Evolutionary conservation across 2,797 vertebrate genomes (phyloP).

Genomic region (Lepus oiostolus): DNA sequence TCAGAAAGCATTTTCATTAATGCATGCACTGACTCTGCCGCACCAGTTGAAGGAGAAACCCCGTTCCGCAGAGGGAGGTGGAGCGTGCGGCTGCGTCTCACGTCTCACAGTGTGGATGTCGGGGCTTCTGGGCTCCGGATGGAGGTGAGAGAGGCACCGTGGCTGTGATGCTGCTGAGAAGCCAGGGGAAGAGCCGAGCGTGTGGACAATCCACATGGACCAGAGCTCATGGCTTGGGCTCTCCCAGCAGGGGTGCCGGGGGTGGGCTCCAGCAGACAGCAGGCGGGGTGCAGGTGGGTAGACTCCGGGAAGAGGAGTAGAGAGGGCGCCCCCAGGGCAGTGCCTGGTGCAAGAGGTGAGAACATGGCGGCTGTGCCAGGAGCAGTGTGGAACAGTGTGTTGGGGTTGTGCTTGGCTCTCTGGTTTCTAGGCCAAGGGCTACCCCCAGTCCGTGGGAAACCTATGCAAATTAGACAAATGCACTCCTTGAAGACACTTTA

Average conservation of each 20-base stretch:
- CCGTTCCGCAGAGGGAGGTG: not conserved
- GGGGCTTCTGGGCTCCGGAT: not conserved
- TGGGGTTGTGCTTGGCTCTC: not conserved
- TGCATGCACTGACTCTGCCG: not conserved
- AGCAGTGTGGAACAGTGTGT: not conserved
- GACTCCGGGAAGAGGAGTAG: not conserved
- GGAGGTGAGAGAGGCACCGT: not conserved
- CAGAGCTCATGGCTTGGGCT: not conserved
- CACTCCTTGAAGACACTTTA: not conserved
- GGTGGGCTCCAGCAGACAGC: not conserved
- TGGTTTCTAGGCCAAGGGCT: not conserved
- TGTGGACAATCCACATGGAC: too few species aligned
- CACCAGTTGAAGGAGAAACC: not conserved
- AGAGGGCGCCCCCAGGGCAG: not conserved
- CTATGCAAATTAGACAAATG: not conserved
- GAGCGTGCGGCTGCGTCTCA: not conserved
- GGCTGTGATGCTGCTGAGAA: not conserved
- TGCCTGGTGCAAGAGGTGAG: not conserved
- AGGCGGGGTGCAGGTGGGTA: fast-evolving
- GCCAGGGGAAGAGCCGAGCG: too few species aligned
- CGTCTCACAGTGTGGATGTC: not conserved
- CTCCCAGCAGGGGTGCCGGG: fast-evolving
- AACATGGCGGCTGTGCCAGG: not conserved
- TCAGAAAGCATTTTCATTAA: not conserved
- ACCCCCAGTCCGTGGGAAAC: not conserved